Evolutionary conservation across 2,113 vertebrate species (phyloP), one percentile per base, ranked within the genome.

Genomic region (Pungitius pungitius): DNA sequence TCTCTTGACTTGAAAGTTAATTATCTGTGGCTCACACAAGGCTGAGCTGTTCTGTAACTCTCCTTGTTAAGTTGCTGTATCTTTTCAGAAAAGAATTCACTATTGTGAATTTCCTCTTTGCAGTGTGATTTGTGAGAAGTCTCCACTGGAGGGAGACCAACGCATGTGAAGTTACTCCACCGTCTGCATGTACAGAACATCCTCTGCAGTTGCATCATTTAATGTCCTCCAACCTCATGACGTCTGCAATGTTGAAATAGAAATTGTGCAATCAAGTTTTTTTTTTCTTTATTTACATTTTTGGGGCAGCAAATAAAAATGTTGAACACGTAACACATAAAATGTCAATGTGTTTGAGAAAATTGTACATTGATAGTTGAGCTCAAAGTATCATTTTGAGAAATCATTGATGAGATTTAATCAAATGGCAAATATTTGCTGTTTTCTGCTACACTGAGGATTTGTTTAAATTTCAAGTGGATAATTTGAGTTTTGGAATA

Each of bases 181-280:
- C 1, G 6, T 26, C 57, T 33, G 35, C 1, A 0, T 26, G 52
- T 18, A 57, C 73, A 59, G 27, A 63, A 83, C 73, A 77, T 22
- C 59, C 42, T 15, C 33, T 69, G 70, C 15, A 68, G 75, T 91
- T 91, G 88, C 88, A 68, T 91, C 88, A 91, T 84, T 86, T 81
- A 0, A 68, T 77, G 78, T 65, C 67, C 70, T 63, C 11, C 17
- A 47, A 49, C 33, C n/a, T 20, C 22, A 1, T 85, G 77, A 85
- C 60, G 75, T 81, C 14, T 58, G 40, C 37, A 52, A 30, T 13
- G 39, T 49, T 35, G 42, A 64, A 84, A 82, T 52, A 51, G 52
- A 79, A 57, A 17, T 87, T 85, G 74, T 11, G 72, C 64, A 87
- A 86, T 59, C 12, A 7, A n/a, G 20, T 13, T 55, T 14, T 8